A percentile compares a stretch with the other conserved stretches of the same genome.
Conservation (phyloP, 2,888 invertebrate species). For the Seira sanloemensis region DNA sequence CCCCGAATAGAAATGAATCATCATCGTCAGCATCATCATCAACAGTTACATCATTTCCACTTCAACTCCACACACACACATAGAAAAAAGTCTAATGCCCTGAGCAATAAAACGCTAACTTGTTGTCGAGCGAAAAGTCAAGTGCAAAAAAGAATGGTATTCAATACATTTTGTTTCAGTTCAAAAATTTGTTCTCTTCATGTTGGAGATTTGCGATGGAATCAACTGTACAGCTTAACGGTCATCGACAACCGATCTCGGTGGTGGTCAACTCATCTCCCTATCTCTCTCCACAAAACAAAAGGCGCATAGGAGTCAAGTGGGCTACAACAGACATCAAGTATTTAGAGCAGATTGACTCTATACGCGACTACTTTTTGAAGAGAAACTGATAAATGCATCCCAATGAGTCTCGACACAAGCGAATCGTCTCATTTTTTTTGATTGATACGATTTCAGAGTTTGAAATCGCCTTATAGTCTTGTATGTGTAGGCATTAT, state of each 20-base stretch:
- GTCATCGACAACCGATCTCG: neutral
- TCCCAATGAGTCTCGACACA: neutral
- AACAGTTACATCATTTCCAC: neutral
- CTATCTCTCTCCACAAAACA: neutral
- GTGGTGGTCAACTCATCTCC: neutral
- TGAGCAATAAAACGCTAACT: neutral
- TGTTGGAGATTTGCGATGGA: neutral
- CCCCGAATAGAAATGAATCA: constrained; percentile 58
- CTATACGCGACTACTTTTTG: too few species aligned
- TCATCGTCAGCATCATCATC: neutral
- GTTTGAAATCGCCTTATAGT: neutral
- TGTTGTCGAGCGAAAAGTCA: neutral
- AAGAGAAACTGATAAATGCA: neutral
- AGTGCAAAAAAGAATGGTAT: neutral
- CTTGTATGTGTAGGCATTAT: neutral
- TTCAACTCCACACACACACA: neutral
- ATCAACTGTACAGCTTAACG: neutral
- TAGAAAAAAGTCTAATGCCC: neutral
- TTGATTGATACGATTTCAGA: neutral
- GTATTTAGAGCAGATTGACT: neutral
- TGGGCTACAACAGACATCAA: neutral
- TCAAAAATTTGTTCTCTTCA: neutral
- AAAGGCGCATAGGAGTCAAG: neutral
- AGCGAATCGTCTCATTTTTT: neutral
- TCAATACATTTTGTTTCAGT: neutral